phyloP scores from a whole-genome alignment of 2,888 invertebrate genomes.

The Epinotia bilunana region DNA sequence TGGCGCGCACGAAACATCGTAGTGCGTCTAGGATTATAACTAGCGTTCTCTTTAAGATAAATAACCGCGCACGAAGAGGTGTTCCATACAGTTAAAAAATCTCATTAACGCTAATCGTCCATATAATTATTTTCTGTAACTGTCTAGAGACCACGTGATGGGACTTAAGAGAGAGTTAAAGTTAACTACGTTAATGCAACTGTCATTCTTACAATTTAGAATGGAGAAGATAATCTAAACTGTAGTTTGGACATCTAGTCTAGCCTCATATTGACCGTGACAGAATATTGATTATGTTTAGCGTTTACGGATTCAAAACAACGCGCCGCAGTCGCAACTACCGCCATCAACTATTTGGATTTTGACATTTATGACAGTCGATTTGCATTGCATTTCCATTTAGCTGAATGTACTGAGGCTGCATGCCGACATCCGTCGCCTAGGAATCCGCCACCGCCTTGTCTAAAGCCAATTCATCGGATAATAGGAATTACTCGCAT shows the following conservation, averaged over 20 bases:
- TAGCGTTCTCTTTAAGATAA: neutral
- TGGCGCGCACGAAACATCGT: neutral
- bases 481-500: conserved; percentile 57
- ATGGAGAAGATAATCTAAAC: neutral
- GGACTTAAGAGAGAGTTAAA: neutral
- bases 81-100: too few species aligned
- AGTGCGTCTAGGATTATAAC: neutral
- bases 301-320: conserved; percentile 4
- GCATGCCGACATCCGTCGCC: conserved; percentile 58
- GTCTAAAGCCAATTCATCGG: conserved; percentile 59
- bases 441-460: conserved; percentile 60
- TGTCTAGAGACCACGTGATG: neutral
- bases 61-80: neutral
- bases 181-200: neutral
- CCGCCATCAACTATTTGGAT: conserved; percentile 28
- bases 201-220: neutral
- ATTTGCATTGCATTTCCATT: conserved; percentile 46
- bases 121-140: neutral
- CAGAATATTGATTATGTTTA: conserved; percentile 7
- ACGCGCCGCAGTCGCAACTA: conserved; percentile 7
- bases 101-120: too few species aligned
- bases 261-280: neutral
- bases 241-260: neutral
- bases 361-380: conserved; percentile 43
- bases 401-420: conserved; percentile 42